Base-by-base conservation (phyloP, 2,888 invertebrate species). In the Hirtodrosophila alboralis region DNA sequence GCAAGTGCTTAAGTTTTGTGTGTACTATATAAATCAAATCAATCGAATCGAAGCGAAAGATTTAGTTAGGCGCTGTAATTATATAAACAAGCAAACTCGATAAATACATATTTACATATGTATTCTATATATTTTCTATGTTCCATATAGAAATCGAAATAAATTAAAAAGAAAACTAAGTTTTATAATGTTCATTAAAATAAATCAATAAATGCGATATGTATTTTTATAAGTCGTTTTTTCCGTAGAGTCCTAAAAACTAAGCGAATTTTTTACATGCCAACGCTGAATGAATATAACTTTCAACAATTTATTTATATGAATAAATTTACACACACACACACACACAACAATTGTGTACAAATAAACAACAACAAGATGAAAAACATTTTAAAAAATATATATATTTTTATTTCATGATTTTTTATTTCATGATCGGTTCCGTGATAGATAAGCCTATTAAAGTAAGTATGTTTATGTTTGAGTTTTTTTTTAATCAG, bases 201-300 rank as follows among this genome's bases (percentile, higher is more conserved):
- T n/a, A n/a, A n/a, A n/a, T n/a, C n/a, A n/a, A 65, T 65, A 65
- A 74, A 53, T 81, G 75, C 84, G 84, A 80, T 81, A 69, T 85
- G 75, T 84, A 86, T 84, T 86, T 85, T 86, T 83, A 71, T 86
- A 85, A 79, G 77, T 66, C 66, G 67, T 86, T 85, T 85, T 75
- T 72, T 60, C 48, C 70, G 38, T 12, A 56, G 34, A 79, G 71
- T 83, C 68, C 54, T 74, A 64, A 68, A 58, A 68, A 58, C 43
- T 67, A 74, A 66, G 65, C 49, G 56, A 67, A 62, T 71, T 78
- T 83, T 83, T 67, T 73, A 84, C 68, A 83, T 64, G 81, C 79
- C 79, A 83, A 79, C 78, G 49, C 70, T 44, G 62, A n/a, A 51
- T 56, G 38, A 53, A 49, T 61, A 65, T 18, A 56, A n/a, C n/a